These are phyloP conservation scores for Lepetodrilus schrolli DNA, from an alignment of 2,888 invertebrate genomes.

Conservation along the genomic window DNA sequence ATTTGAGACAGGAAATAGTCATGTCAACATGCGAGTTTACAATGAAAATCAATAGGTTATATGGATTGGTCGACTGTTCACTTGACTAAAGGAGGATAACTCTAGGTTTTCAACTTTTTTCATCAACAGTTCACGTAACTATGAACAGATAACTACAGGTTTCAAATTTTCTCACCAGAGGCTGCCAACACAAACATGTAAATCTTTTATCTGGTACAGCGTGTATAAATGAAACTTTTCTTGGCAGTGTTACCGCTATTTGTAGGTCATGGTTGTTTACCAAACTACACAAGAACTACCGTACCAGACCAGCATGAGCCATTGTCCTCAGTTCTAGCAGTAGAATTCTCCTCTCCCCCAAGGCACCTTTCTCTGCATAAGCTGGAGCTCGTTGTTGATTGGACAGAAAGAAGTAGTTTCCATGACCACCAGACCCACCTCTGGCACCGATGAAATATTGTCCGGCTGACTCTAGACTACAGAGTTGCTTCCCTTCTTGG, in stretches of 20 bases:
- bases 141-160: no score
- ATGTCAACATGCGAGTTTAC: no score
- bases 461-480: conserved; percentile 82
- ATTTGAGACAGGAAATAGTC: no score
- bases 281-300: no score
- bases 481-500: conserved; percentile 79
- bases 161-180: neutral
- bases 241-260: no score
- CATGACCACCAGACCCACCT: conserved; percentile 96
- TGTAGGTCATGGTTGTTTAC: no score
- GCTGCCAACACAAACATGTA: neutral
- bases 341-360: conserved; percentile 82
- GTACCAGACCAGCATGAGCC: conserved; percentile 88
- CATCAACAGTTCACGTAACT: no score
- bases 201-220: neutral
- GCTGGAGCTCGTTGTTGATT: conserved; percentile 86
- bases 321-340: conserved; percentile 90
- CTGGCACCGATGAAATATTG: conserved; percentile 93
- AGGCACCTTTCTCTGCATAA: conserved; percentile 89
- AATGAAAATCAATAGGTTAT: no score
- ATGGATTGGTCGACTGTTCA: no score
- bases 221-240: neutral
- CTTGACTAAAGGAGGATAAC: no score
- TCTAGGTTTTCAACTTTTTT: no score
- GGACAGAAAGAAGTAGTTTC: conserved; percentile 92